Conservation (phyloP, 2,797 vertebrate species). For the Enteromius afrohamiltoni region DNA sequence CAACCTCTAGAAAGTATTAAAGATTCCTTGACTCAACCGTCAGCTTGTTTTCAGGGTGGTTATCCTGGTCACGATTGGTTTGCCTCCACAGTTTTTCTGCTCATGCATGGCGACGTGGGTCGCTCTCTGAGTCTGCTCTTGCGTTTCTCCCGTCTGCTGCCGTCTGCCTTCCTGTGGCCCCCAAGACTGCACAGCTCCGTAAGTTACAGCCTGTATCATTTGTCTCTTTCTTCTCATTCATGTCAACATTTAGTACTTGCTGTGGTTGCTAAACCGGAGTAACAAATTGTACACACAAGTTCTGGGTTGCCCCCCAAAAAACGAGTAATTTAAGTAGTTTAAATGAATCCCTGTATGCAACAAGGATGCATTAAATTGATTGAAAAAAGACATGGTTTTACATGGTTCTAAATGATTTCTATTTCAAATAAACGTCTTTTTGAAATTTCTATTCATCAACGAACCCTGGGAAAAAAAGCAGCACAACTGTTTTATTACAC, state of each 20-base stretch:
- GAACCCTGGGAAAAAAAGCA: not conserved
- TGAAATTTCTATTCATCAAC: not conserved
- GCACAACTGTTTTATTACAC: not conserved
- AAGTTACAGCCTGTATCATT: slow-evolving; percentile 67
- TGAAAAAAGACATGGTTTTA: not conserved
- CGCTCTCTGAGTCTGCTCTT: slow-evolving; percentile 82
- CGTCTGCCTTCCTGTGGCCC: slow-evolving; percentile 91
- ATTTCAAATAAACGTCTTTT: not conserved
- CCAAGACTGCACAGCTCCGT: slow-evolving; percentile 87
- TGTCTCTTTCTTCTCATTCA: not conserved
- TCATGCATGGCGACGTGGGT: slow-evolving; percentile 83
- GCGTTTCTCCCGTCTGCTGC: slow-evolving; percentile 82
- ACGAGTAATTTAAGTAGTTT: no score
- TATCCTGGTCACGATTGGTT: slow-evolving; percentile 92
- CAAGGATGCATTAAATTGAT: slow-evolving; percentile 1
- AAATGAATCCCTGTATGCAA: not conserved
- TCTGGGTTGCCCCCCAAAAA: not conserved
- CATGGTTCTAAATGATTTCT: not conserved
- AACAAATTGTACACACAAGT: not conserved
- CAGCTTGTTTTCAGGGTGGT: slow-evolving; percentile 79
- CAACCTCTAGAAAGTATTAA: not conserved
- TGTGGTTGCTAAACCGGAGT: not conserved
- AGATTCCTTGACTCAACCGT: slow-evolving; percentile 78
- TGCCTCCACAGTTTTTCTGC: slow-evolving; percentile 87
- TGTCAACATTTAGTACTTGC: slow-evolving; percentile 5